Conservation (phyloP, 1,140 invertebrate genomes). For the Ceratina calcarata region DNA sequence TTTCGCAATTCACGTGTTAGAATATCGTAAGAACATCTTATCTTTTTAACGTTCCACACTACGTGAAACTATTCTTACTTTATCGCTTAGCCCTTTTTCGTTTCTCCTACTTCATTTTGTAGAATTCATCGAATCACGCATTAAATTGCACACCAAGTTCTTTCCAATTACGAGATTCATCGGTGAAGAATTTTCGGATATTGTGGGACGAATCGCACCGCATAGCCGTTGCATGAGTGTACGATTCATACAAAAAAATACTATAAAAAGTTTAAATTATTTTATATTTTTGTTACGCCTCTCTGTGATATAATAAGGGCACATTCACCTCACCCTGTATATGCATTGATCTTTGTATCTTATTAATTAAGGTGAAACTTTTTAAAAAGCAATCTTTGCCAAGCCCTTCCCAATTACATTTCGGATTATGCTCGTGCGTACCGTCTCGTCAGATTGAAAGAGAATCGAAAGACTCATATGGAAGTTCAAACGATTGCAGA, state of each 20-base stretch:
- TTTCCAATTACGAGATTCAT: not conserved
- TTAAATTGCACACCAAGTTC: not conserved
- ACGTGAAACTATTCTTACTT: not conserved
- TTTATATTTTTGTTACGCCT: slow-evolving; percentile 77
- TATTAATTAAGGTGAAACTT: slow-evolving; percentile 64
- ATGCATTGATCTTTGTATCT: slow-evolving; percentile 69
- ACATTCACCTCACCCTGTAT: slow-evolving; percentile 74
- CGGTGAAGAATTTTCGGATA: too few species aligned
- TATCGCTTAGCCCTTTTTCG: too few species aligned
- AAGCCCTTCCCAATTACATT: slow-evolving; percentile 63
- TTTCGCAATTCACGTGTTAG: too few species aligned
- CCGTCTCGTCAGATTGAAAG: slow-evolving; percentile 28
- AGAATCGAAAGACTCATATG: slow-evolving; percentile 19
- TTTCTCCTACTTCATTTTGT: not conserved
- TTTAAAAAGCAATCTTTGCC: slow-evolving; percentile 62
- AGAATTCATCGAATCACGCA: not conserved
- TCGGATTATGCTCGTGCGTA: slow-evolving; percentile 59
- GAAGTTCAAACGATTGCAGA: not conserved
- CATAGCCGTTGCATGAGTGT: slow-evolving; percentile 63
- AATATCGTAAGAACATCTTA: not conserved
- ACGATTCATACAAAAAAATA: slow-evolving; percentile 63
- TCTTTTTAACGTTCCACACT: not conserved
- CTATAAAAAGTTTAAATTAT: slow-evolving; percentile 71
- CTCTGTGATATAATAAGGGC: slow-evolving; percentile 77
- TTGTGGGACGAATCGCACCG: slow-evolving; percentile 62